Percentiles rank a stretch among this genome's conserved stretches.
Evolutionary conservation across 2,888 invertebrate species (phyloP).

Genomic region (Deilephila elpenor): DNA sequence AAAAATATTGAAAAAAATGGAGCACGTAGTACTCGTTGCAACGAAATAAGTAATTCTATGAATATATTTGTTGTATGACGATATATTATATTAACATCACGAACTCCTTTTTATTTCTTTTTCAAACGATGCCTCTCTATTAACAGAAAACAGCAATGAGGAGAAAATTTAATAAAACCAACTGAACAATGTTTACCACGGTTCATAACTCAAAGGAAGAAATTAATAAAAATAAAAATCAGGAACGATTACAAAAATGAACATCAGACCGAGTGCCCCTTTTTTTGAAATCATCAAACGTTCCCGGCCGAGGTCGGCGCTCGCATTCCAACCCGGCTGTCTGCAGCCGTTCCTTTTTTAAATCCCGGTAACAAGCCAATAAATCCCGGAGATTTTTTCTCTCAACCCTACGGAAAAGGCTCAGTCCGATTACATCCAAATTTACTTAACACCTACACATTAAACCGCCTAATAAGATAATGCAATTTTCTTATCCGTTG

Average conservation of each 20-base stretch:
- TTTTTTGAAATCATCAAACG: constrained; percentile 69
- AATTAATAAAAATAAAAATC: constrained; percentile 61
- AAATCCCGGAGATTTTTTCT: constrained; percentile 81
- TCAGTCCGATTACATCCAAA: constrained; percentile 83
- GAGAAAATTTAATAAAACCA: constrained; percentile 34
- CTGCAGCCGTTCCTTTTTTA: constrained; percentile 74
- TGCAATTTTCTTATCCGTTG: constrained; percentile 75
- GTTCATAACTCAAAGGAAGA: constrained; percentile 32
- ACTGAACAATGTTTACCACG: constrained; percentile 31
- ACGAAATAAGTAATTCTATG: too few species aligned
- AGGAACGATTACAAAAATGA: constrained; percentile 74
- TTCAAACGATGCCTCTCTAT: not conserved
- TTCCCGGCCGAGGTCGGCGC: constrained; percentile 53
- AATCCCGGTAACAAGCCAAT: constrained; percentile 85
- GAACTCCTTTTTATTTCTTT: not conserved
- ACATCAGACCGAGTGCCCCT: constrained; percentile 62
- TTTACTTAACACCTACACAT: constrained; percentile 84
- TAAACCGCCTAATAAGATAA: constrained; percentile 80
- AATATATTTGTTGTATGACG: too few species aligned
- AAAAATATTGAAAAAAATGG: too few species aligned
- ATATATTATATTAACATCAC: too few species aligned
- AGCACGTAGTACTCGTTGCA: too few species aligned
- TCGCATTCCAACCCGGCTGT: constrained; percentile 71
- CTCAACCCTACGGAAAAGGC: constrained; percentile 73
- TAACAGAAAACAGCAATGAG: not conserved